Base-by-base conservation (phyloP, 2,797 vertebrate genomes). In the Hephaestus fuliginosus region DNA sequence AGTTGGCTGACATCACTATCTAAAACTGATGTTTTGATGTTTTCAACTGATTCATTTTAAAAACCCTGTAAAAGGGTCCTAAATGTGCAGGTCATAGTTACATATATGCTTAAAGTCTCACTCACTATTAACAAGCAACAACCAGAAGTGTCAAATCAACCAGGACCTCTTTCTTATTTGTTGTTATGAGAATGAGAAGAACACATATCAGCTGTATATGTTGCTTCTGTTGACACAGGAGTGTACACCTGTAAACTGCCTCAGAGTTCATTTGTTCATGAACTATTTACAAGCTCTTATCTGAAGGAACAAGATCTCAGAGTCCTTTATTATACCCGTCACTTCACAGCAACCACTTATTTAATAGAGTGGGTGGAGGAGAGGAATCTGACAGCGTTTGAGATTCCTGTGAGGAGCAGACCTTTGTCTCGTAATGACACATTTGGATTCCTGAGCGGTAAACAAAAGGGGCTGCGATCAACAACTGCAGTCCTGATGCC, bases 381-480 rank as follows among this genome's bases (percentile, higher is more conserved):
- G 43, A 82, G 39, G 68, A 60, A 22, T 73, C 82, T 70, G 81
- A 75, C 79, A 44, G 51, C 7, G 22, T 17, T 28, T 25, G 33
- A 5, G 8, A 46, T 46, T 78, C 56, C 65, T 57, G 52, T 12
- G 39, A 70, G 48, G 60, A 67, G 43, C 49, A 0, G 56, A 52
- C 55, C 53, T 66, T 30, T 1, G n/a, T 73, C 72, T 63, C 13
- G 15, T 64, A 75, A 81, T 71, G 76, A 81, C 70, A 78, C 66
- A 60, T 70, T 65, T 18, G 66, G 64, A 87, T 85, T 82, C 78
- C 83, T 80, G 63, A 49, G 75, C 15, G 1, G 75, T 74, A 83
- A 84, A 89, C 87, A 89, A 74, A 86, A 72, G 56, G 64, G 2
- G 36, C 56, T 61, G 61, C 33, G 80, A 78, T 84, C 68, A 81